Base-by-base conservation (phyloP, 2,797 vertebrate species). In the Oceanodroma leucorhoa region DNA sequence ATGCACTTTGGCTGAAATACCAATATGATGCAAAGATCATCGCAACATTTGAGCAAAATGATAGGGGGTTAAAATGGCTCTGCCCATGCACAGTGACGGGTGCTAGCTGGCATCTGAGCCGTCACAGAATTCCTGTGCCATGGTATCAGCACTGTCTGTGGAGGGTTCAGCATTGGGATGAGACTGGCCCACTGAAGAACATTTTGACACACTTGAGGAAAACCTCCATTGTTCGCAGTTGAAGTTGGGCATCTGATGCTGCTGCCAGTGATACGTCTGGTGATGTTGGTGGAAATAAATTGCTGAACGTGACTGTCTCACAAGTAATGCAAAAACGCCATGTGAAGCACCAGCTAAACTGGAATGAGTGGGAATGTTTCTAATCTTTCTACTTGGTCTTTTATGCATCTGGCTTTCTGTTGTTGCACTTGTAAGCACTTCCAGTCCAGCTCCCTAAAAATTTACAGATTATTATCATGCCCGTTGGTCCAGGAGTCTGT, bases 381-480 rank as follows among this genome's bases (percentile, higher is more conserved):
- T 67, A 10, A 30, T 23, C 3, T 50, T 89, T 32, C 51, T 21
- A 10, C 10, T n/a, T 71, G 16, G 24, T 24, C 29, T 84, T 48
- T 50, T 43, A 38, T 29, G 3, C 9, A 22, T 14, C 23, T 72
- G 32, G 2, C 4, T 78, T 75, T 38, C 50, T 58, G 3, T 38
- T 62, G 9, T 67, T 71, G 53, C 3, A 15, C 40, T 76, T 84
- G 8, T 50, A 79, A 79, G 14, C 4, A 5, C 8, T 87, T 43
- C 10, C 27, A 48, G 14, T 70, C 9, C 32, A 61, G 9, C 10
- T 60, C 12, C 10, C 15, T 43, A n/a, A 30, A 57, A 38, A 3
- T 9, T 41, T 40, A 8, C 3, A 27, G 7, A 6, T 43, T 46
- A 3, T n/a, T 40, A 5, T 32, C 0, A 0, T 46, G 27, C 10